Evolutionary conservation across 1,140 invertebrate species (phyloP).

Genomic region (Drosophila quadrilineata): DNA sequence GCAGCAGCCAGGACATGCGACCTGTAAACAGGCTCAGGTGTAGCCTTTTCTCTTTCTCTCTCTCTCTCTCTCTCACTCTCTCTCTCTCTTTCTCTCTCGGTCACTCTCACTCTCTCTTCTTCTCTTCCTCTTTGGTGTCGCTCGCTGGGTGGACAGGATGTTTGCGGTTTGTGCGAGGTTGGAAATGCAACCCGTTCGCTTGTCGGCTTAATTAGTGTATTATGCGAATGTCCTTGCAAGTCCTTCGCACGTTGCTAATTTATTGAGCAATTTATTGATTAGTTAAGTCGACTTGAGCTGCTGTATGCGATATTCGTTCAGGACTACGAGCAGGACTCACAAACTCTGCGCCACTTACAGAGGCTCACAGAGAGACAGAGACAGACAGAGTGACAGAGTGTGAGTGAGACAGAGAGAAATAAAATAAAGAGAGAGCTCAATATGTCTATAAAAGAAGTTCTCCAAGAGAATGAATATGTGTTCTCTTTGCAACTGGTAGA

Average conservation of each 20-base stretch:
- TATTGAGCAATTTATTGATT: not conserved
- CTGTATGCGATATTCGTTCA: no score
- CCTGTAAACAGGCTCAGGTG: conserved; percentile 16
- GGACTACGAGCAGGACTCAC: no score
- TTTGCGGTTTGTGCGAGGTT: conserved; percentile 24
- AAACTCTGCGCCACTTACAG: no score
- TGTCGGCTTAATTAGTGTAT: not conserved
- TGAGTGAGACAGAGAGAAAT: not conserved
- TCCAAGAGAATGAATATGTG: not conserved
- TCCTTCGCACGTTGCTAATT: not conserved
- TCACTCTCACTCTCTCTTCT: not conserved
- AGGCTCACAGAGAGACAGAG: no score
- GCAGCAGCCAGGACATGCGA: conserved; percentile 20
- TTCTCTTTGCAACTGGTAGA: no score
- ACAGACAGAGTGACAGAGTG: conserved; percentile 1
- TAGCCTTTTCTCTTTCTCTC: not conserved
- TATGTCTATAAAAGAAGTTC: not conserved
- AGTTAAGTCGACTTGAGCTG: no score
- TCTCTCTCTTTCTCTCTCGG: not conserved
- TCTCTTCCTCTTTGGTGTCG: conserved; percentile 4
- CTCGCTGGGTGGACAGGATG: conserved; percentile 22
- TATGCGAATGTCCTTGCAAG: not conserved
- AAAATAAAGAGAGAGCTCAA: not conserved
- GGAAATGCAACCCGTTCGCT: not conserved
- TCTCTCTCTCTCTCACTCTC: not conserved